Evolutionary conservation across 1,140 invertebrate genomes (phyloP).

Genomic region (Latrodectus geometricus): DNA sequence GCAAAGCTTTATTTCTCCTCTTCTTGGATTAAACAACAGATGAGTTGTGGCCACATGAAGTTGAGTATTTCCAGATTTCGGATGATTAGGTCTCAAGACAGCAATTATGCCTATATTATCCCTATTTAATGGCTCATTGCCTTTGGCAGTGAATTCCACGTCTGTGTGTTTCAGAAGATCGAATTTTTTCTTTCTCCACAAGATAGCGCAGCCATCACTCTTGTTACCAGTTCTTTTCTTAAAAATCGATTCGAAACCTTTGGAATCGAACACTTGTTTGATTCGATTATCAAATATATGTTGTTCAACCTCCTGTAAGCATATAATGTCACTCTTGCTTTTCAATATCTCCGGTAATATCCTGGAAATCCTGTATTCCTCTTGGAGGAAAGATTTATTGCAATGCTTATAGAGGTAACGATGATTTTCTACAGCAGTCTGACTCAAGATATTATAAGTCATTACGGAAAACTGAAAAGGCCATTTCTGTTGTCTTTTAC

Average conservation of each 20-base stretch:
- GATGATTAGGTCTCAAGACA: slow-evolving; percentile 73
- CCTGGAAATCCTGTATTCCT: slow-evolving; percentile 78
- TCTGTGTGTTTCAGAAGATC: slow-evolving; percentile 73
- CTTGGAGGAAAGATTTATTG: slow-evolving; percentile 74
- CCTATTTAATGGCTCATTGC: slow-evolving; percentile 77
- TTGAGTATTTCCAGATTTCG: slow-evolving; percentile 69
- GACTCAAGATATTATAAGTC: slow-evolving; percentile 90
- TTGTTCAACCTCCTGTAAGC: slow-evolving; percentile 85
- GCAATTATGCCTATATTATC: slow-evolving; percentile 89
- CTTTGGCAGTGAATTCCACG: slow-evolving; percentile 74
- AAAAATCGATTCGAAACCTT: slow-evolving; percentile 70
- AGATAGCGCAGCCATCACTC: slow-evolving; percentile 86
- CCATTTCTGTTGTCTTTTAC: not conserved
- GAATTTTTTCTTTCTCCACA: slow-evolving; percentile 78
- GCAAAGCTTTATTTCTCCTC: slow-evolving; percentile 88
- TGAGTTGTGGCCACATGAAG: slow-evolving; percentile 91
- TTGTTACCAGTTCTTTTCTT: slow-evolving; percentile 80
- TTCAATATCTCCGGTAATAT: slow-evolving; percentile 71
- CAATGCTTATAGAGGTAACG: slow-evolving; percentile 79
- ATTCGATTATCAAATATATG: slow-evolving; percentile 76
- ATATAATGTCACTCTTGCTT: slow-evolving; percentile 64
- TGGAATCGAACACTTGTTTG: slow-evolving; percentile 64
- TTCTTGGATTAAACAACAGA: slow-evolving; percentile 89
- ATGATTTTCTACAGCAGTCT: slow-evolving; percentile 82
- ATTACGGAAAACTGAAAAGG: slow-evolving; percentile 71